These are phyloP conservation scores for Eulimnadia texana DNA, from an alignment of 1,140 invertebrate genomes.

Conservation along the genomic window DNA sequence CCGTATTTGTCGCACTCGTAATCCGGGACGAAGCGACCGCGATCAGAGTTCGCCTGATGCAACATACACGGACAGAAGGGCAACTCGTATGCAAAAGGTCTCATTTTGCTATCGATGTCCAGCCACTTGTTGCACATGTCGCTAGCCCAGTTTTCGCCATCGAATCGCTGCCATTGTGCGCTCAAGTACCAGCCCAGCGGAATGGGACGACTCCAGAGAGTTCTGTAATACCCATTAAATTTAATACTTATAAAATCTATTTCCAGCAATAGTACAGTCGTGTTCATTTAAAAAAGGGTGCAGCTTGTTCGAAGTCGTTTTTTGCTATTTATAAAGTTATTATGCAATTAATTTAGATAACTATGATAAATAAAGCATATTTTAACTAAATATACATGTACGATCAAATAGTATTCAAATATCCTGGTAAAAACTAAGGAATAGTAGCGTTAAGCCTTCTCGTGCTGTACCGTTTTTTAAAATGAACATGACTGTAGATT, in stretches of 20 bases:
- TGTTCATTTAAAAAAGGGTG: too few species aligned
- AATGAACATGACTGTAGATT: constrained; percentile 7
- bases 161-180: constrained; percentile 69
- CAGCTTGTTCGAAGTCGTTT: too few species aligned
- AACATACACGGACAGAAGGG: constrained; percentile 81
- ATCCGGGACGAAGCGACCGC: constrained; percentile 82
- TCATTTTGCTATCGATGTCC: constrained; percentile 63
- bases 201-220: constrained; percentile 78
- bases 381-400: too few species aligned
- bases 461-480: too few species aligned
- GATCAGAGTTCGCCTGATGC: constrained; percentile 76
- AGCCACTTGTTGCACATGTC: constrained; percentile 76
- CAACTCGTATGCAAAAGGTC: constrained; percentile 74
- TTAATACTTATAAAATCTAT: constrained; percentile 6
- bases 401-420: too few species aligned
- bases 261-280: constrained; percentile 11
- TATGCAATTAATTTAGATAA: too few species aligned
- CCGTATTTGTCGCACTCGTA: constrained; percentile 79
- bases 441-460: too few species aligned
- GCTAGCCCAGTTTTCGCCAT: constrained; percentile 54
- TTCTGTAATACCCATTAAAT: constrained; percentile 30
- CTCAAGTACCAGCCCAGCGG: constrained; percentile 84
- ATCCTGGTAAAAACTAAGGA: too few species aligned
- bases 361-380: too few species aligned
- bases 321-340: too few species aligned